These are phyloP conservation scores for Telmatochromis brachygnathus DNA, from an alignment of 2,113 vertebrate genomes.

Conservation along the genomic window DNA sequence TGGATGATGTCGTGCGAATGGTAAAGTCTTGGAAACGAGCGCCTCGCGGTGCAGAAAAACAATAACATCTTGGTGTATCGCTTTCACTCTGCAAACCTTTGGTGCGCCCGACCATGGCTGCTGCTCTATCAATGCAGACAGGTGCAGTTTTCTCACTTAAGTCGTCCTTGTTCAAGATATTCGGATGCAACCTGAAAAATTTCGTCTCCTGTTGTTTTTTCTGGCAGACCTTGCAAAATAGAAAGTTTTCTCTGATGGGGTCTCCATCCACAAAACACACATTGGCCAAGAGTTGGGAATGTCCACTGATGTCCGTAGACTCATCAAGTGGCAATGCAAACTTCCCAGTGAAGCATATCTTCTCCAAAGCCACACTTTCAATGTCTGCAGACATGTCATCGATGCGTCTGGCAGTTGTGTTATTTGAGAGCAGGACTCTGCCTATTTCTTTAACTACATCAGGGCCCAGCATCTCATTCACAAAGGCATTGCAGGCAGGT, in stretches of 20 bases:
- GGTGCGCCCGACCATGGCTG: not conserved
- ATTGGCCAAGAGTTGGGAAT: not conserved
- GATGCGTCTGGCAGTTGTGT: rapidly evolving
- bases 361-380: not conserved
- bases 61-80: not conserved
- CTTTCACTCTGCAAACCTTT: not conserved
- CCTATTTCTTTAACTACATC: not conserved
- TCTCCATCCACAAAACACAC: not conserved
- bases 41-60: not conserved
- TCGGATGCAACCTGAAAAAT: not conserved
- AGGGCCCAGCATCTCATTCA: not conserved
- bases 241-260: not conserved
- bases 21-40: not conserved
- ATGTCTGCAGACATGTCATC: not conserved
- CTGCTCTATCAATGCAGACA: not conserved
- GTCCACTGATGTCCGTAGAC: not conserved
- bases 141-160: not conserved
- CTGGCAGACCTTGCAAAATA: not conserved
- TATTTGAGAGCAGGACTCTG: not conserved
- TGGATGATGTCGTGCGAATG: not conserved
- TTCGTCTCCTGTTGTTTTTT: not conserved
- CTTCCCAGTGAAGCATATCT: not conserved
- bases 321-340: not conserved
- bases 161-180: not conserved
- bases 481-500: not conserved